A percentile compares a stretch with the other conserved stretches of the same genome.
phyloP scores from a whole-genome alignment of 1,140 invertebrate species.

The Heliconius melpomene region DNA sequence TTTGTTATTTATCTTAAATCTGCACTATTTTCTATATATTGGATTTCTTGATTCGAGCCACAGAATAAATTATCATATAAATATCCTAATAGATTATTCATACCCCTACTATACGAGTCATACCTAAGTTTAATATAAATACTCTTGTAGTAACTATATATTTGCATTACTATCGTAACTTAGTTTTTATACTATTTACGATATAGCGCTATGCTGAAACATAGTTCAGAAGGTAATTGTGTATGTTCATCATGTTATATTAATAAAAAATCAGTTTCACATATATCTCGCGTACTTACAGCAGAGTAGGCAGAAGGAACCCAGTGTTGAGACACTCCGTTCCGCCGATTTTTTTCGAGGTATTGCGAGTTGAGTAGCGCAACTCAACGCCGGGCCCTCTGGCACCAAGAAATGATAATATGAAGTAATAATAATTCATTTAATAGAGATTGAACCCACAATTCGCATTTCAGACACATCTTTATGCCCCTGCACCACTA shows the following conservation, averaged over 20 bases:
- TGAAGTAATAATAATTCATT: too few relatives aligned
- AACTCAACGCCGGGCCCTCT: too few relatives aligned
- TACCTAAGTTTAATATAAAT: slow-evolving; percentile 33
- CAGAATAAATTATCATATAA: slow-evolving; percentile 4
- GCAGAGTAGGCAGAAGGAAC: too few relatives aligned
- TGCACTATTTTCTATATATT: not conserved
- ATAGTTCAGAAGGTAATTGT: not conserved
- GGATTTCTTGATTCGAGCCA: not conserved
- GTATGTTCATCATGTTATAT: not conserved
- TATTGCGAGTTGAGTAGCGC: too few relatives aligned
- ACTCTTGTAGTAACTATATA: slow-evolving; percentile 27
- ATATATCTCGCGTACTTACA: not conserved
- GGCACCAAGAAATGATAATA: too few relatives aligned
- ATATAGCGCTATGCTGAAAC: slow-evolving; percentile 13
- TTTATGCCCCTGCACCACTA: too few relatives aligned
- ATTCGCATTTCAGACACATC: too few relatives aligned
- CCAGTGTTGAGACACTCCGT: too few relatives aligned
- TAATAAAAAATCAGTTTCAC: not conserved
- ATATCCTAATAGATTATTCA: slow-evolving; percentile 27
- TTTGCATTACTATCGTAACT: slow-evolving; percentile 30
- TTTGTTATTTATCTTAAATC: not conserved
- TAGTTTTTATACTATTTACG: slow-evolving; percentile 33
- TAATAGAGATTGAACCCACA: too few relatives aligned
- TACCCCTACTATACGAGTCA: slow-evolving; percentile 21
- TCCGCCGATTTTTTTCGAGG: too few relatives aligned